A percentile compares a stretch with the other conserved stretches of the same genome.
phyloP scores from a whole-genome alignment of 2,888 invertebrate genomes.

The Heteromurus nitidus region DNA sequence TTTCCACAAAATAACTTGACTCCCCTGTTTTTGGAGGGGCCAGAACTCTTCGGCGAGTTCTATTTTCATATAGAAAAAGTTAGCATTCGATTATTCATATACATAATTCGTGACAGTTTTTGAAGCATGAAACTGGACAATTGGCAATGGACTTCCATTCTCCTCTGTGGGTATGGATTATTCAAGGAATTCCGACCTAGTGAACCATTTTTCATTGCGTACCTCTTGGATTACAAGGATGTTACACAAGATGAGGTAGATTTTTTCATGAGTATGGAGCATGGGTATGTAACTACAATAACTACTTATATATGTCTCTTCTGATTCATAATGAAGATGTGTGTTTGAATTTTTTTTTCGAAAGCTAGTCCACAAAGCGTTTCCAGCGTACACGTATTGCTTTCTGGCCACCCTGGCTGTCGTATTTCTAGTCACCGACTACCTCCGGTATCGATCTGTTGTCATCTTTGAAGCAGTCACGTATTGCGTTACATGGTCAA shows the following conservation, averaged over 20 bases:
- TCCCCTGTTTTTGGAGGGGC: too few species aligned
- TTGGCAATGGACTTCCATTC: slow-evolving; percentile 84
- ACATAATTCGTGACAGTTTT: too few species aligned
- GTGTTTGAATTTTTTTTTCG: not conserved
- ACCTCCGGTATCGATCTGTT: slow-evolving; percentile 88
- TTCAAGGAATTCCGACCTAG: slow-evolving; percentile 90
- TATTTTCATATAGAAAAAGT: too few species aligned
- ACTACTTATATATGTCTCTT: too few species aligned
- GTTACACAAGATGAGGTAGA: slow-evolving; percentile 82
- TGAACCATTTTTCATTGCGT: slow-evolving; percentile 89
- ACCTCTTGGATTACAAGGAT: slow-evolving; percentile 86
- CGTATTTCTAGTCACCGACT: slow-evolving; percentile 89
- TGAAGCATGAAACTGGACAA: slow-evolving; percentile 36
- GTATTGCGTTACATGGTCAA: slow-evolving; percentile 84
- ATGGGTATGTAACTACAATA: too few species aligned
- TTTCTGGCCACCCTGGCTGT: slow-evolving; percentile 79
- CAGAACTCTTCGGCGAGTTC: too few species aligned
- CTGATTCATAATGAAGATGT: not conserved
- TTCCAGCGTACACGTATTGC: slow-evolving; percentile 77
- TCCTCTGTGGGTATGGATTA: slow-evolving; percentile 87
- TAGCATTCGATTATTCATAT: too few species aligned
- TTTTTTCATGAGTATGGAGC: not conserved
- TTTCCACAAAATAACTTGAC: too few species aligned
- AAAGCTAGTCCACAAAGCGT: slow-evolving; percentile 75
- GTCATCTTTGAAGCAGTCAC: slow-evolving; percentile 86